Evolutionary conservation across 1,140 invertebrate species (phyloP), one percentile per base, ranked within the genome.

Genomic region (Cheumatopsyche charites): DNA sequence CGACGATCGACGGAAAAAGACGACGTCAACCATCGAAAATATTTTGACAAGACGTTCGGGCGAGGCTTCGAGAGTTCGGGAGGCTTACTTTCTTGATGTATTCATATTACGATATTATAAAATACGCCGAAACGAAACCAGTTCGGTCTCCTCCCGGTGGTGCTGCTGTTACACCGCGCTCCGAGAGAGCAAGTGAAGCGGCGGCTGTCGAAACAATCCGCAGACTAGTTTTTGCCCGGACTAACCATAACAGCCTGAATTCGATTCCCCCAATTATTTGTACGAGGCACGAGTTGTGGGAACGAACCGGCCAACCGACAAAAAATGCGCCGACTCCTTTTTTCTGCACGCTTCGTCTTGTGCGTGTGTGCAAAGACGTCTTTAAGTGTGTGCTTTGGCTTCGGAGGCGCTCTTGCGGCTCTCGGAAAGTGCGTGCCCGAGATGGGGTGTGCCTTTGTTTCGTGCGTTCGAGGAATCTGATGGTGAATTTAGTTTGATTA

Each of bases 241-340:
- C 42, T 68, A 68, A 68, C 66, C 66, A 68, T 68, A 68, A 58
- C 66, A 68, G 66, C 66, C 66, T 42, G 66, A 52, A 68, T 68
- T 68, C 66, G 66, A 68, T 68, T 68, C 66, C 66, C 47, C 66
- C 66, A 68, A 68, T 68, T 68, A 68, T 68, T 68, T 68, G 49
- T 55, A 52, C 66, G 66, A 68, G 12, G 63, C 45, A 25, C 47
- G 29, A 36, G 29, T 36, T 43, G 63, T 66, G 63, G 63, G 63
- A 66, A 66, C 63, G 63, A 26, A 15, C 19, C n/a, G 15, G n/a
- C 23, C 63, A 11, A 47, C 17, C 15, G 21, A 9, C 55, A 25
- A 12, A 19, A 61, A 61, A 49, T 4, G 13, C 13, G 17, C 13
- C 45, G 17, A n/a, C 45, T 15, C 45, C 13, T 49, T 19, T 19